phyloP scores from a whole-genome alignment of 2,797 vertebrate species.

The Enteromius unitaeniatus region DNA sequence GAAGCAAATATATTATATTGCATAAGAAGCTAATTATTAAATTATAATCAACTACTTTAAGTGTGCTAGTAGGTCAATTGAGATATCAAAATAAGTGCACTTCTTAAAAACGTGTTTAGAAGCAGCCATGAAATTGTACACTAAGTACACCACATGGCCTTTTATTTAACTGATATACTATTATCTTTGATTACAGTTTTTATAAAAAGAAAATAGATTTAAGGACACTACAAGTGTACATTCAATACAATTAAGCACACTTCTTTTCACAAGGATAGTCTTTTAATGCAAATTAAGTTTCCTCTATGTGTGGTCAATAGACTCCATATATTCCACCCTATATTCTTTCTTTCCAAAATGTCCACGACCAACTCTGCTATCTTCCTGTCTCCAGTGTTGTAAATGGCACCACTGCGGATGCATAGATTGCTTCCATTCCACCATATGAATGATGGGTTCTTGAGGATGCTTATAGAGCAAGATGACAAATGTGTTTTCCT shows the following conservation, averaged over 20 bases:
- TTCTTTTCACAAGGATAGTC: background rate
- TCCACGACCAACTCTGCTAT: slow-evolving; percentile 13
- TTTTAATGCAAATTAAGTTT: background rate
- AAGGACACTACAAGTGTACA: background rate
- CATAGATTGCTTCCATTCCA: background rate
- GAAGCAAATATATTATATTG: background rate
- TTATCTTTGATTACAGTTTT: background rate
- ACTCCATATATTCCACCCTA: background rate
- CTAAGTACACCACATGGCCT: background rate
- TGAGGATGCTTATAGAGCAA: background rate
- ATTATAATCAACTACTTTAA: background rate
- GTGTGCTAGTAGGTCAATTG: background rate
- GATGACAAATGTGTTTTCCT: slow-evolving; percentile 25
- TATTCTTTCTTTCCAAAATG: background rate
- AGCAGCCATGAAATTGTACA: background rate
- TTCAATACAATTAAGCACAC: background rate
- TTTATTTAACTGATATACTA: background rate
- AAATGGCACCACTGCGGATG: background rate
- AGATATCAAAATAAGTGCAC: background rate
- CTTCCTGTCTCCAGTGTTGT: background rate
- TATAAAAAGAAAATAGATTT: background rate
- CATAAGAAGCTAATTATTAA: background rate
- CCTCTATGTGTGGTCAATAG: background rate
- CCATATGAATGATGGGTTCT: slow-evolving; percentile 4
- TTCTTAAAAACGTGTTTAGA: too few species aligned